Percentiles rank a stretch among this genome's conserved stretches.
Conservation (phyloP, 2,797 vertebrate genomes). For the Malacoraja senta region DNA sequence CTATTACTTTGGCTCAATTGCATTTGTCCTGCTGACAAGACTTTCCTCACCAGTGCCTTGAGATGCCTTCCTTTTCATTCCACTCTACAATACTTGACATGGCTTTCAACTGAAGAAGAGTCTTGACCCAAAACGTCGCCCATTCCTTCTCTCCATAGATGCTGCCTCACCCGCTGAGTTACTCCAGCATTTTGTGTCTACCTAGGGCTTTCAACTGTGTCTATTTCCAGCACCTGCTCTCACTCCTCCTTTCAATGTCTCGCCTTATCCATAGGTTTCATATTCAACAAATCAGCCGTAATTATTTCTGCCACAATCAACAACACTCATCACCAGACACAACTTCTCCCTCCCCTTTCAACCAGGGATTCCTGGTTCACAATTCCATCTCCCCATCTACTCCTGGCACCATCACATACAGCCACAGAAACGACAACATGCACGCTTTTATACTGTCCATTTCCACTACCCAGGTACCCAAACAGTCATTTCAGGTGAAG, state of each 20-base stretch:
- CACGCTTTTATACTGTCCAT: background rate
- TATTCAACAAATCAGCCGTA: background rate
- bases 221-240: too few relatives aligned
- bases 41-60: background rate
- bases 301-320: background rate
- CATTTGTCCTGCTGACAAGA: background rate
- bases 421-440: background rate
- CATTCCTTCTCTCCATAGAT: too few relatives aligned
- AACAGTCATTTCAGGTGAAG: background rate
- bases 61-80: background rate
- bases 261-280: too few relatives aligned
- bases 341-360: background rate
- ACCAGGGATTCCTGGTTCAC: background rate
- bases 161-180: too few relatives aligned
- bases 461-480: background rate
- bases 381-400: background rate
- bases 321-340: background rate
- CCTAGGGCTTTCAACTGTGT: too few relatives aligned
- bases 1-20: background rate
- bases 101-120: too few relatives aligned
- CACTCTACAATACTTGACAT: background rate
- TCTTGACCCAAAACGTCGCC: too few relatives aligned
- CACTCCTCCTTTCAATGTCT: too few relatives aligned
- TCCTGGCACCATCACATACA: background rate
- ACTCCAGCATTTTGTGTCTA: too few relatives aligned